These are phyloP conservation scores for Drosophila ogumai DNA, from an alignment of 1,140 invertebrate genomes.

Conservation along the genomic window DNA sequence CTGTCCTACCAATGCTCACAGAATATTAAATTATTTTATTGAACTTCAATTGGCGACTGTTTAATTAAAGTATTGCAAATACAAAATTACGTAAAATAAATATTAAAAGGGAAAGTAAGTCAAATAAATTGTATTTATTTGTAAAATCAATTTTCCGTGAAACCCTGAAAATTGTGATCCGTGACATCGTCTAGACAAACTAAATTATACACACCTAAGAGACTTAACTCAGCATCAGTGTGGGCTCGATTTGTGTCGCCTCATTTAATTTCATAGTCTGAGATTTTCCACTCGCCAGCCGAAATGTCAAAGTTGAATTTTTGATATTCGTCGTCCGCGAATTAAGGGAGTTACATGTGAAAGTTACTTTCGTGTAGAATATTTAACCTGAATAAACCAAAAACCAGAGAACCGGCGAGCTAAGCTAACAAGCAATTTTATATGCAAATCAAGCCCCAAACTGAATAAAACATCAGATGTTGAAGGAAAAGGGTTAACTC, in stretches of 20 bases:
- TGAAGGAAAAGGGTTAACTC: constrained; percentile 3
- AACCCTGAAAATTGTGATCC: neutral
- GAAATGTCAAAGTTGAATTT: constrained; percentile 68
- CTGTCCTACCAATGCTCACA: neutral
- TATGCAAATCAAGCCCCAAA: constrained; percentile 64
- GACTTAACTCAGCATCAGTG: constrained; percentile 1
- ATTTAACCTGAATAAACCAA: constrained; percentile 37
- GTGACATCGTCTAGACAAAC: constrained; percentile 21
- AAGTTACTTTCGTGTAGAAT: constrained; percentile 43
- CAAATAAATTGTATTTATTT: neutral
- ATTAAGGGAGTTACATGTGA: constrained; percentile 44
- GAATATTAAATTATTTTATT: constrained; percentile 21
- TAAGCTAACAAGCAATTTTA: constrained; percentile 70
- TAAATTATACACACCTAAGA: constrained; percentile 25
- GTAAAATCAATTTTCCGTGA: neutral
- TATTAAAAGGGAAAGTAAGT: neutral
- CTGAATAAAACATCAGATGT: constrained; percentile 73
- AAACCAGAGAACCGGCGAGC: constrained; percentile 37
- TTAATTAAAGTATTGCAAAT: neutral
- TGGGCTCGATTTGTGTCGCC: constrained; percentile 24
- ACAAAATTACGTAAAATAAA: neutral
- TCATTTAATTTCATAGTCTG: constrained; percentile 40
- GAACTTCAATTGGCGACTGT: neutral
- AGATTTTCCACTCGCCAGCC: constrained; percentile 33
- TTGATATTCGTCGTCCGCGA: neutral